Evolutionary conservation across 2,797 vertebrate genomes (phyloP).

Genomic region (Ptychadena robeensis): DNA sequence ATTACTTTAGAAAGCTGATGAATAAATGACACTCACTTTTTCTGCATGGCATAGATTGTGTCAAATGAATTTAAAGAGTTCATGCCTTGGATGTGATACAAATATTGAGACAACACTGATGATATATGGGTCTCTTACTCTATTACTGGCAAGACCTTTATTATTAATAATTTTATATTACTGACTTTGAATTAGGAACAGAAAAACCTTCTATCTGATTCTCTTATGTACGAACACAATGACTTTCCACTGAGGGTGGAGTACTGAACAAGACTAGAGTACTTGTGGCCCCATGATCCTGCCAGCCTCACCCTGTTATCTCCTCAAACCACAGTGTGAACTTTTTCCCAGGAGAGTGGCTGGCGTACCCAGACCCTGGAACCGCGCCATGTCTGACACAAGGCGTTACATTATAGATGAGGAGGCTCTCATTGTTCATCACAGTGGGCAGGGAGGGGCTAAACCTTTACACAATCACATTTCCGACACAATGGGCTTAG

Average conservation of each 20-base stretch:
- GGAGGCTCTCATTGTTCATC: constrained; percentile 8
- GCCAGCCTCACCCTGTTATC: constrained; percentile 1
- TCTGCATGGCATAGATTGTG: no score
- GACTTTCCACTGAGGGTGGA: background rate
- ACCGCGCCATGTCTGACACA: background rate
- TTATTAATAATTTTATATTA: no score
- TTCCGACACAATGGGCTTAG: background rate
- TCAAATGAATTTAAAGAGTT: no score
- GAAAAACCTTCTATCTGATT: background rate
- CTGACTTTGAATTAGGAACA: no score
- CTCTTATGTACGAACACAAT: background rate
- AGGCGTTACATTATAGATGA: background rate
- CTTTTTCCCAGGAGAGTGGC: background rate
- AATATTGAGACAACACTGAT: no score
- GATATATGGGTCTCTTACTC: no score
- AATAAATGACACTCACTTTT: no score
- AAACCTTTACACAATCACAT: background rate
- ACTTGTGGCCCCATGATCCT: background rate
- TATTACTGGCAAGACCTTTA: no score
- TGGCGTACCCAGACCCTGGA: background rate
- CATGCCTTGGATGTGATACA: no score
- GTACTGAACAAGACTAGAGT: no score
- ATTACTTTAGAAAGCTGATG: no score
- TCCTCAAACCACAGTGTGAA: background rate
- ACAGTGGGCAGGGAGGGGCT: background rate